These are phyloP conservation scores for Nasonovia ribisnigri DNA, from an alignment of 2,888 invertebrate species.

Conservation along the genomic window DNA sequence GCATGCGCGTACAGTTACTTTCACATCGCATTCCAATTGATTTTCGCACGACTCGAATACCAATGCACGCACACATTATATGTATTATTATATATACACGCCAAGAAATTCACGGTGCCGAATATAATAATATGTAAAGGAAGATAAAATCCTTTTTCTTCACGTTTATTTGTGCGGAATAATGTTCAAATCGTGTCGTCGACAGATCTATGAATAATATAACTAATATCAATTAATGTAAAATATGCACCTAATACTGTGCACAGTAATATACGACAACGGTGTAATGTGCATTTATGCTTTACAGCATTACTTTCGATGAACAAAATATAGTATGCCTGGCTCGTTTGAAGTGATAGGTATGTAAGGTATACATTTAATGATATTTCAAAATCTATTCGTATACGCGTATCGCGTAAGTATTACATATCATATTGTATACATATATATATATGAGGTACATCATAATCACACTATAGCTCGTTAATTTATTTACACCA, in stretches of 20 bases:
- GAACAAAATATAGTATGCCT: not conserved
- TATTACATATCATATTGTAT: not conserved
- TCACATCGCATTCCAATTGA: slow-evolving; percentile 64
- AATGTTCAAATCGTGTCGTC: not conserved
- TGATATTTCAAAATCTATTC: not conserved
- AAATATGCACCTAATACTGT: not conserved
- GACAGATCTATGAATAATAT: not conserved
- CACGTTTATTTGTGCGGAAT: not conserved
- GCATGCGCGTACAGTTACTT: slow-evolving; percentile 43
- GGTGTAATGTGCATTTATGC: not conserved
- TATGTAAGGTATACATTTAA: not conserved
- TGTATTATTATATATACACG: slow-evolving; percentile 8
- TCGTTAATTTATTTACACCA: not conserved
- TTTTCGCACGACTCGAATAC: slow-evolving; percentile 59
- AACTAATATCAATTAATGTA: not conserved
- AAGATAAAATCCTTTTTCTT: not conserved
- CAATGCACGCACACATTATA: slow-evolving; percentile 5
- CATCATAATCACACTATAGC: not conserved
- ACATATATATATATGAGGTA: not conserved
- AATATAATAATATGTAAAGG: not conserved
- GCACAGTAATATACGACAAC: not conserved
- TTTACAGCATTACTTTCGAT: not conserved
- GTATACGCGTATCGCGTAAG: too few relatives aligned
- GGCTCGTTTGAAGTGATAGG: not conserved
- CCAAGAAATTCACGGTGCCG: slow-evolving; percentile 26